Conservation (phyloP, 2,888 invertebrate genomes). For the Drosophila pseudotakahashii region DNA sequence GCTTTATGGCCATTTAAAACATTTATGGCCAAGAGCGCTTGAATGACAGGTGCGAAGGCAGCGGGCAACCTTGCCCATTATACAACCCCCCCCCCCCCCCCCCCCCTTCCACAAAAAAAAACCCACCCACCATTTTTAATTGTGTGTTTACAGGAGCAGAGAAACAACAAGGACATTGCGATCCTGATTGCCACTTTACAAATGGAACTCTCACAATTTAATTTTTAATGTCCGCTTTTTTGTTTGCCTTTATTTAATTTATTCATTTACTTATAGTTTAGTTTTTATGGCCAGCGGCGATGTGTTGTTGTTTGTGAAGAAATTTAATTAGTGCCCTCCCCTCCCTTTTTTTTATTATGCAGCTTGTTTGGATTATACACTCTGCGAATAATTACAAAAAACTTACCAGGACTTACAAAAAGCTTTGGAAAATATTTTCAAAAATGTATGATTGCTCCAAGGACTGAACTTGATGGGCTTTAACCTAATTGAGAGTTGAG, state of each 20-base stretch:
- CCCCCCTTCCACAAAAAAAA: no score
- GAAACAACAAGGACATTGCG: conserved; percentile 27
- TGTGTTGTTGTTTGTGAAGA: neutral
- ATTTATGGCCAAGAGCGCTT: conserved; percentile 71
- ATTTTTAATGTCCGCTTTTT: conserved; percentile 19
- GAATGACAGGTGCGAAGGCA: conserved; percentile 64
- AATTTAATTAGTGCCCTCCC: conserved; percentile 8
- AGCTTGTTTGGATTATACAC: neutral
- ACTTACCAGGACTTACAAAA: neutral
- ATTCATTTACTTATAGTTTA: conserved; percentile 53
- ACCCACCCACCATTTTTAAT: conserved; percentile 44
- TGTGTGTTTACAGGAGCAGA: conserved; percentile 55
- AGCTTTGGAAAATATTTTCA: no score
- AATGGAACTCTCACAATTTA: conserved; percentile 49
- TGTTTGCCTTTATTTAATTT: conserved; percentile 33
- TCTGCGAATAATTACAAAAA: neutral
- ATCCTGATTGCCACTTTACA: conserved; percentile 55
- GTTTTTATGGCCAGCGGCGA: conserved; percentile 21
- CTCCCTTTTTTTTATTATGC: conserved; percentile 2
- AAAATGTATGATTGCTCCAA: neutral
- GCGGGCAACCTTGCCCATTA: conserved; percentile 66
- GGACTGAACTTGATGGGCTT: no score
- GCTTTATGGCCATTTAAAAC: conserved; percentile 72
- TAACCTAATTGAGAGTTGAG: conserved; percentile 7
- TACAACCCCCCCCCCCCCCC: neutral